These are phyloP conservation scores for Microcebus tavaratra DNA, from an alignment of 2,113 vertebrate species.

Conservation along the genomic window DNA sequence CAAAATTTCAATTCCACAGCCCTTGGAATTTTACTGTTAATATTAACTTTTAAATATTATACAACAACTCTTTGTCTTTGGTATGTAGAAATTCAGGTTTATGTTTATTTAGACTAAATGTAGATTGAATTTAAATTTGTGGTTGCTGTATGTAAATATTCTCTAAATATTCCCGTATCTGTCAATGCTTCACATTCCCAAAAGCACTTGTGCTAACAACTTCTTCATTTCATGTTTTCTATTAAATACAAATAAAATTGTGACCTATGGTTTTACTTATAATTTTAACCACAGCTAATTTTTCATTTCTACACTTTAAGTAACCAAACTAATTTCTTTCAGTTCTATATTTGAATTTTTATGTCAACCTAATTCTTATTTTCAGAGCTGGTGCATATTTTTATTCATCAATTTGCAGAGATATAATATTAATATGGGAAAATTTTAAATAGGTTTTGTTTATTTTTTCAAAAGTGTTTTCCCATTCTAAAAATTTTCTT, in stretches of 20 bases:
- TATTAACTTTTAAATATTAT: slow-evolving; percentile 28
- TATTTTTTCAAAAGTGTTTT: slow-evolving; percentile 36
- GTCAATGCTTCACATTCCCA: neutral
- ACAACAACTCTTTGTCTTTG: slow-evolving; percentile 21
- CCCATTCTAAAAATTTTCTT: neutral
- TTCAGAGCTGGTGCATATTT: slow-evolving; percentile 39
- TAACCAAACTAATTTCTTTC: slow-evolving; percentile 42
- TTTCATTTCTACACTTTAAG: neutral
- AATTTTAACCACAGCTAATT: slow-evolving; percentile 19
- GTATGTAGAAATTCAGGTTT: neutral
- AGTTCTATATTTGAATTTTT: slow-evolving; percentile 39
- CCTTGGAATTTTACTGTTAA: slow-evolving; percentile 28
- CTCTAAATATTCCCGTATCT: neutral
- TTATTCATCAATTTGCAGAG: slow-evolving; percentile 35
- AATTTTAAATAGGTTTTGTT: neutral
- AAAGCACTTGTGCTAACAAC: slow-evolving; percentile 5
- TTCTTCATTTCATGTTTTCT: slow-evolving; percentile 37
- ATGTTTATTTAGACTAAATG: neutral
- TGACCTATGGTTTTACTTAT: neutral
- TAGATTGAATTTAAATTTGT: slow-evolving; percentile 44
- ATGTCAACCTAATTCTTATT: slow-evolving; percentile 22
- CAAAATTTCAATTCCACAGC: neutral
- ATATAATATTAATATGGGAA: neutral
- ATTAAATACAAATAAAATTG: slow-evolving; percentile 44
- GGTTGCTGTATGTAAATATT: slow-evolving; percentile 5